A percentile compares a stretch with the other conserved stretches of the same genome.
Conservation (phyloP, 2,888 invertebrate genomes). For the Laspeyria flexula region DNA sequence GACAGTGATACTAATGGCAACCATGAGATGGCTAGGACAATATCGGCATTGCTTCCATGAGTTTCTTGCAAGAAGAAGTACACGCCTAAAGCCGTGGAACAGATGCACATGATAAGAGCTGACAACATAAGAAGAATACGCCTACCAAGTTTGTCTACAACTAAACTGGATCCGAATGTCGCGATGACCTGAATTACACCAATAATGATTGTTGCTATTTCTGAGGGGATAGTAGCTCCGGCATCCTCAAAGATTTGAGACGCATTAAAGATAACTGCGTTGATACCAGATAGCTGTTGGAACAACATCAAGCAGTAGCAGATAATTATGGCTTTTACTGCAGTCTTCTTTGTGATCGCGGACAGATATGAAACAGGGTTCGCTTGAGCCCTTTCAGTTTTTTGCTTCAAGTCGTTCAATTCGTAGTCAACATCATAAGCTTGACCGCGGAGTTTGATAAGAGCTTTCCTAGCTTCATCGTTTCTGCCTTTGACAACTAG, state of each 20-base stretch:
- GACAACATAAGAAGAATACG: constrained; percentile 91
- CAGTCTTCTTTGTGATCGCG: constrained; percentile 87
- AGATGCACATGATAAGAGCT: constrained; percentile 89
- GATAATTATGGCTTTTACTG: constrained; percentile 89
- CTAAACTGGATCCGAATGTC: constrained; percentile 90
- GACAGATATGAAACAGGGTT: constrained; percentile 84
- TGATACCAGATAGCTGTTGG: constrained; percentile 94
- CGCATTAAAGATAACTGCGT: constrained; percentile 93
- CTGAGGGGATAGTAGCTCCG: constrained; percentile 84
- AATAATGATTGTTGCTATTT: constrained; percentile 91
- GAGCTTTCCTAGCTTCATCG: constrained; percentile 88
- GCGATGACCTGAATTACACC: constrained; percentile 93
- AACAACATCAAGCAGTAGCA: constrained; percentile 94
- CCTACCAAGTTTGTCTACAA: constrained; percentile 93
- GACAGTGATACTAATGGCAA: constrained; percentile 91
- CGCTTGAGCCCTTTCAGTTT: constrained; percentile 80
- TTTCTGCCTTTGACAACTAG: constrained; percentile 87
- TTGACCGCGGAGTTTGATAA: constrained; percentile 91
- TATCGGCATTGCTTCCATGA: constrained; percentile 56
- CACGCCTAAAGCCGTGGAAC: constrained; percentile 89
- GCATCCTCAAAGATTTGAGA: constrained; percentile 90
- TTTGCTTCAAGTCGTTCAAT: constrained; percentile 86
- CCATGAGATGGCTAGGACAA: constrained; percentile 88
- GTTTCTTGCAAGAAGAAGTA: constrained; percentile 87
- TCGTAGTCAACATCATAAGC: constrained; percentile 89